Conservation (phyloP, 1,140 invertebrate genomes). For the Eufriesea mexicana region DNA sequence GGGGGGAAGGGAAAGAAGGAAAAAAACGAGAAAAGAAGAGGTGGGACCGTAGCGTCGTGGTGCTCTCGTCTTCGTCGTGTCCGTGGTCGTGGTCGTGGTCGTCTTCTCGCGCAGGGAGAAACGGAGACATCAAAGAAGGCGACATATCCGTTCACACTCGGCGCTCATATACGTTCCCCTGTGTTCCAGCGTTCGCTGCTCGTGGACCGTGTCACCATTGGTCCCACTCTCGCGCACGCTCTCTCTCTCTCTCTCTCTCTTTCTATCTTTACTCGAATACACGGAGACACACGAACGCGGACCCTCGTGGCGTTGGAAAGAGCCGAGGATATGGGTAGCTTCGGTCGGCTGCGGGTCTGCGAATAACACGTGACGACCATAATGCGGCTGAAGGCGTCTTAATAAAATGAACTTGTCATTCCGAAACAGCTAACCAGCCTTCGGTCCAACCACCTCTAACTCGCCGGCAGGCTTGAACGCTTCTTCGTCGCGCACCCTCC, state of each 20-base stretch:
- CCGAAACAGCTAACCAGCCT: constrained; percentile 72
- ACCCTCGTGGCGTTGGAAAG: constrained; percentile 28
- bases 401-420: constrained; percentile 81
- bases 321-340: constrained; percentile 65
- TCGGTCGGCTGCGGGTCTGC: constrained; percentile 65
- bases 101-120: constrained; percentile 32
- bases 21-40: constrained; percentile 31
- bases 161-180: constrained; percentile 66
- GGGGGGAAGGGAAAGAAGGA: constrained; percentile 25
- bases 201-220: constrained; percentile 58
- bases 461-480: constrained; percentile 55
- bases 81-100: constrained; percentile 17
- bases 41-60: constrained; percentile 18
- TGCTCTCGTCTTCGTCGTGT: constrained; percentile 36
- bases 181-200: constrained; percentile 55
- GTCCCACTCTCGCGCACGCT: background rate
- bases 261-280: background rate
- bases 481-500: constrained; percentile 39
- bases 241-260: constrained; percentile 25
- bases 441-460: constrained; percentile 64
- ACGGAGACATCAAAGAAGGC: constrained; percentile 79
- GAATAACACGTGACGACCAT: constrained; percentile 76
- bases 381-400: constrained; percentile 76
- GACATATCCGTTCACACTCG: constrained; percentile 81
- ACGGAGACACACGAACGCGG: background rate